phyloP scores from a whole-genome alignment of 2,888 invertebrate species.

The Sarcophaga rosellei region DNA sequence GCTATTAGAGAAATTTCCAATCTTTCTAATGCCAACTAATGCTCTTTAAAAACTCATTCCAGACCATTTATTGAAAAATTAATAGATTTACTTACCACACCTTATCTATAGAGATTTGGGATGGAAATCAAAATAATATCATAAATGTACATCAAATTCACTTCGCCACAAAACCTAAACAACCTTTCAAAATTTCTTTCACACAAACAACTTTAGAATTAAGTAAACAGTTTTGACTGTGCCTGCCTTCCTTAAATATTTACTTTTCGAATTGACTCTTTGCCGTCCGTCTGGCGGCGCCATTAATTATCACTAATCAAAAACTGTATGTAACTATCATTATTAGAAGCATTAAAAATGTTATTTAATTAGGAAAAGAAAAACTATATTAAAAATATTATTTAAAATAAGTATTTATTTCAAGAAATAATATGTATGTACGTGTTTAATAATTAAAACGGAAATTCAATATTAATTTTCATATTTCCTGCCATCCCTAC shows the following conservation, averaged over 20 bases:
- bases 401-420: not conserved
- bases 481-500: conserved; percentile 19
- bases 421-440: conserved; percentile 30
- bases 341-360: not conserved
- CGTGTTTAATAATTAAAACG: conserved; percentile 19
- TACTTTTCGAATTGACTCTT: not conserved
- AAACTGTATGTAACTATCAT: not conserved
- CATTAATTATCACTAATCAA: conserved; percentile 2
- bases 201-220: too few species aligned
- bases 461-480: conserved; percentile 46
- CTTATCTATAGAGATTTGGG: too few species aligned
- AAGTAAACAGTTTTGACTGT: too few species aligned
- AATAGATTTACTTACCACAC: too few species aligned
- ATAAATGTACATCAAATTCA: too few species aligned
- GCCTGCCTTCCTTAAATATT: not conserved
- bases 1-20: too few species aligned
- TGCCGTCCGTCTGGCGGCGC: not conserved
- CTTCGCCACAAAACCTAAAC: too few species aligned
- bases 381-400: not conserved
- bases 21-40: too few species aligned
- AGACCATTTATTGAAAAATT: too few species aligned
- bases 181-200: too few species aligned
- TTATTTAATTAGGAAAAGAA: conserved; percentile 4
- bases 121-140: too few species aligned
- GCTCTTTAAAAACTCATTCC: too few species aligned